Evolutionary conservation across 2,888 invertebrate genomes (phyloP).

Genomic region (Orthosia gracilis): DNA sequence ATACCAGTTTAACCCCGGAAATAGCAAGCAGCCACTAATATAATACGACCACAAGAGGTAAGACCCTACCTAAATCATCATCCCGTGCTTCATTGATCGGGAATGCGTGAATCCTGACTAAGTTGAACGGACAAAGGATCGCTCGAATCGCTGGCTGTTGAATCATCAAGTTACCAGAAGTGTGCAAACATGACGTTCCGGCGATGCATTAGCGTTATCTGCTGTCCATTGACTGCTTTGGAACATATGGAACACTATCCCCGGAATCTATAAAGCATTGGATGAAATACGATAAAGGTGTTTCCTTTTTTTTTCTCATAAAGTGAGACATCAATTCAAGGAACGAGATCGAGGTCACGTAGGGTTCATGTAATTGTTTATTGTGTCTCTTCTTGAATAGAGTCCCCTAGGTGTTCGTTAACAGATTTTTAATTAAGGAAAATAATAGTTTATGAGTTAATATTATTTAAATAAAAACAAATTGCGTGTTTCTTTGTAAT

Average conservation of each 20-base stretch:
- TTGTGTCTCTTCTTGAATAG: constrained; percentile 12
- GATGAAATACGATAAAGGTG: constrained; percentile 1
- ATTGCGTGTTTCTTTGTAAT: not conserved
- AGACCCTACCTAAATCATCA: constrained; percentile 61
- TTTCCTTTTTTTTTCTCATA: constrained; percentile 14
- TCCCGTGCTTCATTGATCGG: constrained; percentile 72
- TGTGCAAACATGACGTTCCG: constrained; percentile 58
- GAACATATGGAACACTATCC: constrained; percentile 10
- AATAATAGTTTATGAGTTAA: not conserved
- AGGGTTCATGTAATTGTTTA: constrained; percentile 22
- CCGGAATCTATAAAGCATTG: constrained; percentile 27
- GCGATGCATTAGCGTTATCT: constrained; percentile 43
- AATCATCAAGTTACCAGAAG: constrained; percentile 63
- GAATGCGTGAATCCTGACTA: constrained; percentile 79
- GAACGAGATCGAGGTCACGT: constrained; percentile 42
- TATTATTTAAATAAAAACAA: constrained; percentile 3
- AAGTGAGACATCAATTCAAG: constrained; percentile 36
- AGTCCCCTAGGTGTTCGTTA: not conserved
- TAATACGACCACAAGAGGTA: constrained; percentile 48
- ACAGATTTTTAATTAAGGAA: not conserved
- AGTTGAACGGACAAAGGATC: constrained; percentile 67
- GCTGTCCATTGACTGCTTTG: constrained; percentile 55
- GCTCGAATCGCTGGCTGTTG: constrained; percentile 68
- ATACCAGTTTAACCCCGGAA: constrained; percentile 66
- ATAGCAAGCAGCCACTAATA: constrained; percentile 61